phyloP scores from a whole-genome alignment of 23 tunicate species.

The Trididemnum nubilum region DNA sequence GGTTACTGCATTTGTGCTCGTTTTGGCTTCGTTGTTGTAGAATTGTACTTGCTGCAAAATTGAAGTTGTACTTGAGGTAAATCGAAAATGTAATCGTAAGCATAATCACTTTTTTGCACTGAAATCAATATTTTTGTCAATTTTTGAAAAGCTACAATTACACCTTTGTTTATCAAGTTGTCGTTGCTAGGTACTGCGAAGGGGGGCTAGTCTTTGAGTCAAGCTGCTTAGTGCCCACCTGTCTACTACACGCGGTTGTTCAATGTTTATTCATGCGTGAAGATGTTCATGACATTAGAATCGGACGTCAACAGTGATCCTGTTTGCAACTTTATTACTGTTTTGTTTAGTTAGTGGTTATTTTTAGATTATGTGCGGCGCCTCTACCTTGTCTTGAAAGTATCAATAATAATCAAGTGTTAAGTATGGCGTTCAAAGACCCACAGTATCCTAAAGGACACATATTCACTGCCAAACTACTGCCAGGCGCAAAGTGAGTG shows the following conservation, averaged over 20 bases:
- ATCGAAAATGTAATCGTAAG: too few species aligned
- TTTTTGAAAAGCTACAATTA: too few species aligned
- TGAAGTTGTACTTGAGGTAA: too few species aligned
- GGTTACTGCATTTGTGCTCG: too few species aligned
- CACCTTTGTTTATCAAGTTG: too few species aligned
- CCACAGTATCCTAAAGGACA: constrained; percentile 88
- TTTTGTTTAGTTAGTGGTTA: too few species aligned
- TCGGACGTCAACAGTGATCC: constrained; percentile 46
- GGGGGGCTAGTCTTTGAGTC: too few species aligned
- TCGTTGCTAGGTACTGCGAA: too few species aligned
- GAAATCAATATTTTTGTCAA: not conserved
- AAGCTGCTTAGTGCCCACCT: not conserved
- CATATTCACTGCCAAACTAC: constrained; percentile 74
- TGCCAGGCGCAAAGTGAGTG: constrained; percentile 92
- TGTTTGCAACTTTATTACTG: too few species aligned
- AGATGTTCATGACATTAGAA: not conserved
- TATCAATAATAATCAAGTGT: constrained; percentile 49
- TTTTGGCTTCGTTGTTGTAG: not conserved
- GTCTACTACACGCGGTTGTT: too few species aligned
- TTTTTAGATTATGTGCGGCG: constrained; percentile 31
- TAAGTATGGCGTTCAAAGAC: constrained; percentile 73
- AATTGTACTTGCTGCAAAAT: not conserved
- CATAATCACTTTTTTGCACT: too few species aligned
- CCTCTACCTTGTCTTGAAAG: constrained; percentile 48
- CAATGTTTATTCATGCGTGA: not conserved